These are phyloP conservation scores for Sturnira hondurensis DNA, from an alignment of 2,113 vertebrate species.

Conservation along the genomic window DNA sequence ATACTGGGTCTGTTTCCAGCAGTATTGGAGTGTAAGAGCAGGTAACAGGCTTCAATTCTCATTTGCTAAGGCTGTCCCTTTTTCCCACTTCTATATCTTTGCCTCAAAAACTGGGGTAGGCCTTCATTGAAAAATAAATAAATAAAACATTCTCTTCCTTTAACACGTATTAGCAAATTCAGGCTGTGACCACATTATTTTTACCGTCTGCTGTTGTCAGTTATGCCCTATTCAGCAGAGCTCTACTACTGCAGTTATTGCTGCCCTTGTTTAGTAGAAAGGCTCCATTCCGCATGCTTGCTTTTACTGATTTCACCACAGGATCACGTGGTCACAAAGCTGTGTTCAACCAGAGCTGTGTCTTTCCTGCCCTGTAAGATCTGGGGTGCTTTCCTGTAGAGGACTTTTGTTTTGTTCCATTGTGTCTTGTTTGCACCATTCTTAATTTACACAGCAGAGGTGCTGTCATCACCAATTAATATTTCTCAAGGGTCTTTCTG, in stretches of 20 bases:
- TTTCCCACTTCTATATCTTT: neutral
- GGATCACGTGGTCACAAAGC: neutral
- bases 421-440: slow-evolving; percentile 16
- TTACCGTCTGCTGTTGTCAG: neutral
- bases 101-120: neutral
- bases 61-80: neutral
- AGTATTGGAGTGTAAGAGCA: neutral
- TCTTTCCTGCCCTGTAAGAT: neutral
- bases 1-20: neutral
- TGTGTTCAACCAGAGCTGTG: neutral
- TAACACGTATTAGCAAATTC: neutral
- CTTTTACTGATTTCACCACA: neutral
- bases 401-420: slow-evolving; percentile 23
- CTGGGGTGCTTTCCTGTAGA: neutral
- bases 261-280: neutral
- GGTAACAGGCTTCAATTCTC: neutral
- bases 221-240: neutral
- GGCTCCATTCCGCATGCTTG: neutral
- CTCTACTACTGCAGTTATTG: neutral
- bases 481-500: slow-evolving; percentile 48
- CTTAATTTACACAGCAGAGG: slow-evolving; percentile 50
- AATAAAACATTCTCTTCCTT: neutral
- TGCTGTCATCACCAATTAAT: slow-evolving; percentile 58
- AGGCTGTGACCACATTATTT: neutral
- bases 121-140: neutral